A percentile compares a stretch with the other conserved stretches of the same genome.
Evolutionary conservation across 2,113 vertebrate genomes (phyloP).

Genomic region (Cyrtonyx montezumae): DNA sequence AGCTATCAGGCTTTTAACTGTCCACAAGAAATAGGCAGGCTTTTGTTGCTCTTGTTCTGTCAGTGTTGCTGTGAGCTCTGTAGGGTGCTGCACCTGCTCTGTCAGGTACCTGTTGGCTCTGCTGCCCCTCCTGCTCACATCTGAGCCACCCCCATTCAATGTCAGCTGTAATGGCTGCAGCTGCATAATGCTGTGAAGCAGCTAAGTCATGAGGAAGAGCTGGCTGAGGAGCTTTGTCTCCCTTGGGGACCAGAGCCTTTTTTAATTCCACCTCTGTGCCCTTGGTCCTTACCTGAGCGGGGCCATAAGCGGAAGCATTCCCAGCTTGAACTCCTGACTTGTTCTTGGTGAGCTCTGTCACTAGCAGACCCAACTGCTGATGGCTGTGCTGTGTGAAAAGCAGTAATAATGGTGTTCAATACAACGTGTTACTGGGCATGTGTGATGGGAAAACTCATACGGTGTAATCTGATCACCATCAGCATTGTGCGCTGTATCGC

Average conservation of each 20-base stretch:
- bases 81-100: neutral
- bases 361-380: neutral
- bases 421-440: rapidly evolving
- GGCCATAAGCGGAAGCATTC: neutral
- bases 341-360: neutral
- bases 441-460: rapidly evolving
- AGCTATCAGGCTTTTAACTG: neutral
- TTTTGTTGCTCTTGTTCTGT: neutral
- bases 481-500: neutral
- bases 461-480: neutral
- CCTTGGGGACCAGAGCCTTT: neutral
- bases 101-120: neutral
- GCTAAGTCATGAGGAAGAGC: neutral
- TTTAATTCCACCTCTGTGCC: neutral
- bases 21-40: neutral
- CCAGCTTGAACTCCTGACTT: neutral
- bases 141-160: neutral
- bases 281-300: neutral
- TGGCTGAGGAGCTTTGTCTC: neutral
- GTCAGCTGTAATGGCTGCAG: neutral
- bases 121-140: neutral
- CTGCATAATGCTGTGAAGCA: neutral
- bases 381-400: neutral
- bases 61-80: neutral
- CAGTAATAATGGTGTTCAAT: neutral